Evolutionary conservation across 2,888 invertebrate genomes (phyloP).

Genomic region (Tenthredo mesomela): DNA sequence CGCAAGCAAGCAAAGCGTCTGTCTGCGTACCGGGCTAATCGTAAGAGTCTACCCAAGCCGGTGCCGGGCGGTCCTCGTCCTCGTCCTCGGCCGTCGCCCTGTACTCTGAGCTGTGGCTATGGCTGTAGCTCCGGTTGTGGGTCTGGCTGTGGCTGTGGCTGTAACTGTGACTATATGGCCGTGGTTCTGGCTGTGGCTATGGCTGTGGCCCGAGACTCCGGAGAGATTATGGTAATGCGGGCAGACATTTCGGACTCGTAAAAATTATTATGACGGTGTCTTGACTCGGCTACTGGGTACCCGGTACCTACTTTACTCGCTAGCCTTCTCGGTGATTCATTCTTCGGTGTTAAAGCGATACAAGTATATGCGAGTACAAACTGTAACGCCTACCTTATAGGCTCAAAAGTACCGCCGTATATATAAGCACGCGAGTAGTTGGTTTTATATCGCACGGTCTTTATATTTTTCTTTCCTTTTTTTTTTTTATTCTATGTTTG

Average conservation of each 20-base stretch:
- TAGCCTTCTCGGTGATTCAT: conserved; percentile 23
- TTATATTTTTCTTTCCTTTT: not conserved
- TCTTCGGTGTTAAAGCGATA: conserved; percentile 35
- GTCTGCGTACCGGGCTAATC: conserved; percentile 31
- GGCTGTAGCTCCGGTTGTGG: not conserved
- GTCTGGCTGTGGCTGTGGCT: not conserved
- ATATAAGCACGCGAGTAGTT: not conserved
- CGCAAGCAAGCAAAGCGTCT: not conserved
- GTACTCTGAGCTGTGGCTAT: not conserved
- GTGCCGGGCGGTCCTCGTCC: conserved; percentile 36
- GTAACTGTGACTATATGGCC: not conserved
- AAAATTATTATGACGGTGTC: conserved; percentile 73
- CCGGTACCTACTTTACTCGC: conserved; percentile 71
- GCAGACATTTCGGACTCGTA: conserved; percentile 74
- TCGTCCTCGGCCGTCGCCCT: conserved; percentile 37
- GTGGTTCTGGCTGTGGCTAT: not conserved
- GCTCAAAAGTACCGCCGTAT: not conserved
- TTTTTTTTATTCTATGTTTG: not conserved
- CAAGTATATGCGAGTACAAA: conserved; percentile 3
- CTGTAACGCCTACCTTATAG: conserved; percentile 34
- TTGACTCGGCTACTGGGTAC: conserved; percentile 72
- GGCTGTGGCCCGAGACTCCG: not conserved
- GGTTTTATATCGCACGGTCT: not conserved
- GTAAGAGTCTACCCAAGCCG: not conserved
- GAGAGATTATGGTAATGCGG: conserved; percentile 73